phyloP scores from a whole-genome alignment of 2,113 vertebrate genomes.

The Zootoca vivipara region DNA sequence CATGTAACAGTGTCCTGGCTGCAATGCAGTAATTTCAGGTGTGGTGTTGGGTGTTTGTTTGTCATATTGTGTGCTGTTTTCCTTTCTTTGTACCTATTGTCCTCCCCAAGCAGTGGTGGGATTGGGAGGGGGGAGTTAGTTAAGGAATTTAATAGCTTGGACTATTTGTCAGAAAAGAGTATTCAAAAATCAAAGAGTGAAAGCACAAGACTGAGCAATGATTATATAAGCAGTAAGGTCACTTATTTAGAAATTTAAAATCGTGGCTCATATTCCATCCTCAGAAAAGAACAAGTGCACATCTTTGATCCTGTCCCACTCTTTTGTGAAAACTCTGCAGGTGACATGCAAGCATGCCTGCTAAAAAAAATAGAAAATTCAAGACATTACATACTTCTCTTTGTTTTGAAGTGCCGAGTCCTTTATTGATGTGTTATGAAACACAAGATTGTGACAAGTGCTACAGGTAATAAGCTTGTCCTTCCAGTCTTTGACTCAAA shows the following conservation, averaged over 20 bases:
- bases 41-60: background rate
- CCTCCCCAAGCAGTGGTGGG: background rate
- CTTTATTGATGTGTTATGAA: conserved; percentile 32
- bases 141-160: background rate
- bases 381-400: conserved; percentile 21
- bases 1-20: background rate
- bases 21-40: background rate
- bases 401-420: conserved; percentile 7
- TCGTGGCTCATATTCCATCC: background rate
- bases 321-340: background rate
- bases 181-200: background rate
- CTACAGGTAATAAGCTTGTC: conserved; percentile 32
- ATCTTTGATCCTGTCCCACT: background rate
- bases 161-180: background rate
- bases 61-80: background rate
- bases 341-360: background rate
- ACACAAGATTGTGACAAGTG: conserved; percentile 9
- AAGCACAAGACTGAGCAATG: background rate
- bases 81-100: background rate
- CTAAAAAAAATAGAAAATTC: conserved; percentile 7
- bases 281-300: background rate
- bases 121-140: background rate
- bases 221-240: background rate
- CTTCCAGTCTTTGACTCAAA: background rate
- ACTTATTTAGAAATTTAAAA: background rate